phyloP scores from a whole-genome alignment of 2,113 vertebrate genomes.

The Cyprinodon variegatus region DNA sequence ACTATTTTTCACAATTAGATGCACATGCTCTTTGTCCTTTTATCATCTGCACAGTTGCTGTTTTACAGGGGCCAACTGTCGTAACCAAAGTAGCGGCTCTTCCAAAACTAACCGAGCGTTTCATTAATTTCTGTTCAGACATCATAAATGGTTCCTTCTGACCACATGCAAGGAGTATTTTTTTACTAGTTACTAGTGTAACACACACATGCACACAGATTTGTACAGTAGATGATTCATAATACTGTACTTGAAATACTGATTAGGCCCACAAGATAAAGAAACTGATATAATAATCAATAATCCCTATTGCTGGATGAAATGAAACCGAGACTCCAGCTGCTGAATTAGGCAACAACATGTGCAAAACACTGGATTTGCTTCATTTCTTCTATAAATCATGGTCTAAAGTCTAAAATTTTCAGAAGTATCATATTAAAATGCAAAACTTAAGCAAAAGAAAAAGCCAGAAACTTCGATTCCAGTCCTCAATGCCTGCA shows the following conservation, averaged over 20 bases:
- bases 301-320: not conserved
- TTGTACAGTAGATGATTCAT: conserved; percentile 20
- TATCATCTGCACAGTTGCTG: conserved; percentile 25
- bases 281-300: conserved; percentile 21
- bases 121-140: not conserved
- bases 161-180: not conserved
- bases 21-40: not conserved
- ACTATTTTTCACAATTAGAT: conserved; percentile 40
- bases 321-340: conserved; percentile 1
- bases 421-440: not conserved
- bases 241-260: conserved; percentile 1
- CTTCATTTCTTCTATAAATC: not conserved
- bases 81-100: conserved; percentile 15
- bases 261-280: conserved; percentile 23
- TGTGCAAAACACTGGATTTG: not conserved
- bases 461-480: not conserved
- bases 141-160: not conserved
- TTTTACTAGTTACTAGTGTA: conserved; percentile 1
- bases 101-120: conserved; percentile 3
- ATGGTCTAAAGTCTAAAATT: not conserved
- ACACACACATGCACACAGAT: not conserved
- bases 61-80: conserved; percentile 30
- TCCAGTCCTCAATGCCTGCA: no score
- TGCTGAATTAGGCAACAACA: conserved; percentile 7
- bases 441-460: not conserved